Base-by-base conservation (phyloP, 2,113 vertebrate genomes). In the Pleuronectes platessa region DNA sequence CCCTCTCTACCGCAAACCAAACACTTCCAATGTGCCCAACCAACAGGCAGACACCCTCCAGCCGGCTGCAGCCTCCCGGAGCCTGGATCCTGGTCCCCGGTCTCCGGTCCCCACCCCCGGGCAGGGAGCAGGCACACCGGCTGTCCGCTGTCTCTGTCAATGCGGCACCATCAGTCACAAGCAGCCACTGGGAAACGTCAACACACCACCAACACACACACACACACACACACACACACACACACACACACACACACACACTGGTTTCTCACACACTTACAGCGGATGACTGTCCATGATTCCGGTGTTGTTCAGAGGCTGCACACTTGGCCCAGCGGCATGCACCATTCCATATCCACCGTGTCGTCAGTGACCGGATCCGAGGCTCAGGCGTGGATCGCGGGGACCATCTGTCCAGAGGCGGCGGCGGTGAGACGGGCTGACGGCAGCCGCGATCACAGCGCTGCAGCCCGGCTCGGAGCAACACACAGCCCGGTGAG, bases 261-360 rank as follows among this genome's bases (percentile, higher is more conserved):
- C 31, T 31, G 31, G 31, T 31, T 31, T 31, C 31, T 7, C 40
- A 23, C 67, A 42, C 67, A 94, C 96, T 96, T 89, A 96, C 96
- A 95, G 92, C 86, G 95, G 94, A 89, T 96, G 95, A 89, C 95
- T 95, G 93, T 97, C 96, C 96, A 96, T 96, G 69, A 91, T 92
- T 94, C 91, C 90, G 92, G 89, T 86, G 86, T 91, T 90, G 77
- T 90, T 95, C 93, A 95, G 92, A 92, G 94, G 91, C 94, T 93
- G 88, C 87, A 91, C 92, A 91, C 92, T 93, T 92, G 88, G 80
- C 89, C 90, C 93, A 90, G 93, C 92, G 83, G 93, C 94, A 93
- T 94, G 95, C 95, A 96, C 95, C 96, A 96, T 96, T 93, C 96
- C 96, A 96, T 95, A 95, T 91, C 93, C 89, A 80, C 87, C 11